A percentile compares a stretch with the other conserved stretches of the same genome.
phyloP scores from a whole-genome alignment of 2,888 invertebrate species.

The Metopia argyrocephala region DNA sequence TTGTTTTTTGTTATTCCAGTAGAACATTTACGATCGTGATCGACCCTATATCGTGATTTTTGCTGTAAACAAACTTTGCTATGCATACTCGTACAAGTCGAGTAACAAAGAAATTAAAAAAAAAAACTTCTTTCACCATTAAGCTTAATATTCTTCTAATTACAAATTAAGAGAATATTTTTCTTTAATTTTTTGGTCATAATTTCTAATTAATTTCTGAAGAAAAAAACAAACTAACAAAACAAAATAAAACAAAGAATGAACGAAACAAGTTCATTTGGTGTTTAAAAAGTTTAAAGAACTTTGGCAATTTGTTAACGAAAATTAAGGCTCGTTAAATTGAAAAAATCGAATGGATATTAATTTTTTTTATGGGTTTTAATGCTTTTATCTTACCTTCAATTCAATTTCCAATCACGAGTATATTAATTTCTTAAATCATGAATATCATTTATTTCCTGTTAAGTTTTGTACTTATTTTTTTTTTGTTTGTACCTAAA shows the following conservation, averaged over 20 bases:
- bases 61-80: constrained; percentile 64
- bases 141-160: constrained; percentile 38
- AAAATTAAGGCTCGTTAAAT: constrained; percentile 20
- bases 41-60: constrained; percentile 71
- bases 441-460: constrained; percentile 62
- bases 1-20: neutral
- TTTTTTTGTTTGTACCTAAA: constrained; percentile 18
- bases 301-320: constrained; percentile 10
- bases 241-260: neutral
- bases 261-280: neutral
- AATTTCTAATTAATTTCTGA: constrained; percentile 47
- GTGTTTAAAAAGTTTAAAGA: neutral
- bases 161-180: constrained; percentile 35
- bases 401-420: constrained; percentile 59
- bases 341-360: constrained; percentile 1
- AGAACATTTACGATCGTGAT: constrained; percentile 70
- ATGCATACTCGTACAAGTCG: constrained; percentile 20
- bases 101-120: constrained; percentile 3
- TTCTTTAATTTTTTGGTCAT: constrained; percentile 19
- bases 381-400: neutral
- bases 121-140: constrained; percentile 10
- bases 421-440: constrained; percentile 59
- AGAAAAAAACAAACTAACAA: neutral
- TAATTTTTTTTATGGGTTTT: neutral
- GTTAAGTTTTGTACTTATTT: constrained; percentile 29